Conservation (phyloP, 2,797 vertebrate genomes). For the Muscicapa striata region DNA sequence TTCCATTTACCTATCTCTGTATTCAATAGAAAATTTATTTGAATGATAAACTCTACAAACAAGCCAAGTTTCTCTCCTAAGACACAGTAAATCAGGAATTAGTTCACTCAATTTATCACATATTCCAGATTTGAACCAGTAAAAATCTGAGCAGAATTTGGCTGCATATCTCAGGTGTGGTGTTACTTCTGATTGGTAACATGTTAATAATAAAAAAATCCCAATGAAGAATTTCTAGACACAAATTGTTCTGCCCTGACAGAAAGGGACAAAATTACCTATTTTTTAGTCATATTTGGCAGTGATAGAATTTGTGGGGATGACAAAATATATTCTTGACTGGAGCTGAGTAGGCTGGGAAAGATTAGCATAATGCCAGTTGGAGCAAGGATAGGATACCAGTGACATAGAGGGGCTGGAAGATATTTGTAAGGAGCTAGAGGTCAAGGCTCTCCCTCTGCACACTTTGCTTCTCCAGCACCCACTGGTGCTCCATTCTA, state of each 20-base stretch:
- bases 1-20: background rate
- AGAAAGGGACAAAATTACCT: background rate
- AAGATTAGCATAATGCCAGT: background rate
- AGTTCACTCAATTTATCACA: background rate
- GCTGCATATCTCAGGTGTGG: background rate
- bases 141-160: background rate
- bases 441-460: background rate
- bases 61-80: background rate
- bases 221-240: background rate
- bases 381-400: background rate
- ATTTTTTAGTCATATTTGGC: background rate
- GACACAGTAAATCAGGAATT: background rate
- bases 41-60: background rate
- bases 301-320: background rate
- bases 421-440: background rate
- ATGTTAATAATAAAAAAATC: background rate
- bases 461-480: background rate
- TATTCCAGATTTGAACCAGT: background rate
- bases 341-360: background rate
- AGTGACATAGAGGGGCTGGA: background rate
- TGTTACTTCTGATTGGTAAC: background rate
- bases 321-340: background rate
- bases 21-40: background rate
- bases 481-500: too few species aligned
- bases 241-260: background rate